These are phyloP conservation scores for Puffinus mauretanicus DNA, from an alignment of 2,113 vertebrate species.

Conservation along the genomic window DNA sequence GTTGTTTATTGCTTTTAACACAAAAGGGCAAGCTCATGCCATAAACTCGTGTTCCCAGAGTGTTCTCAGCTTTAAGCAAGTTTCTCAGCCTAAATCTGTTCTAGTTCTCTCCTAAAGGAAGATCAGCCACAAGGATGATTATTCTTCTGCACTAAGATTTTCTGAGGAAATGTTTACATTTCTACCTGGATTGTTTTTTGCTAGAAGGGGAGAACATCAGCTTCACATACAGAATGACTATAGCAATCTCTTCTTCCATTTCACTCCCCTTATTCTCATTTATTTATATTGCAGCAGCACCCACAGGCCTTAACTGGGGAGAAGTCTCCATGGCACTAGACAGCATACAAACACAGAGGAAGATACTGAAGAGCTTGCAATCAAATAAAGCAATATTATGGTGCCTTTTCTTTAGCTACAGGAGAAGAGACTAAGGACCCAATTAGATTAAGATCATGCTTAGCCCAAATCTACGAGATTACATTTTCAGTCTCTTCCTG, in stretches of 20 bases:
- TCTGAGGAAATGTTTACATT: not conserved
- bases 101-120: not conserved
- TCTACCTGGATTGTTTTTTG: not conserved
- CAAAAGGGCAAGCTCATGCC: not conserved
- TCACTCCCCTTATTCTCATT: not conserved
- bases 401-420: constrained; percentile 48
- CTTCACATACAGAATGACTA: not conserved
- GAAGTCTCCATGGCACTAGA: constrained; percentile 51
- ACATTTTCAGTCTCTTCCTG: constrained; percentile 45
- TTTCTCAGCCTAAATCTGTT: not conserved
- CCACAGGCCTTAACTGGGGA: not conserved
- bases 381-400: constrained; percentile 44
- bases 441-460: constrained; percentile 52
- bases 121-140: not conserved
- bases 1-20: constrained; percentile 32
- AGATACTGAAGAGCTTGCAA: constrained; percentile 6
- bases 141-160: not conserved
- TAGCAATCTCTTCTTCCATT: not conserved
- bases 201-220: not conserved
- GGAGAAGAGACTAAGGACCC: not conserved
- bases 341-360: constrained; percentile 18
- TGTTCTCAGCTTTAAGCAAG: not conserved
- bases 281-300: not conserved
- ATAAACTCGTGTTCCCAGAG: not conserved
- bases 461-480: constrained; percentile 6